Conservation (phyloP, 2,797 vertebrate genomes). For the Alauda arvensis region DNA sequence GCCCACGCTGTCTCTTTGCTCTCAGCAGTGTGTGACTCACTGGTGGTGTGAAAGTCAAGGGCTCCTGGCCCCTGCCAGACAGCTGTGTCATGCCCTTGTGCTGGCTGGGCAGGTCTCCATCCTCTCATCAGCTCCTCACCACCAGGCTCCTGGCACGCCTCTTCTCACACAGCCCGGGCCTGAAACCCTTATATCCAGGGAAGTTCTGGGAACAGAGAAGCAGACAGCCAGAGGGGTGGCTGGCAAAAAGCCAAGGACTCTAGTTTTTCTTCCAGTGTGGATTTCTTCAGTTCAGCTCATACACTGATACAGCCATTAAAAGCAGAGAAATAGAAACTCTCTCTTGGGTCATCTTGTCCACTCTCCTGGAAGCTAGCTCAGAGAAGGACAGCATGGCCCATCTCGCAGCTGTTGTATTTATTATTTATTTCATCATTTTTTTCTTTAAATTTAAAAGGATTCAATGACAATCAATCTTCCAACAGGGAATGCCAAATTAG, state of each 20-base stretch:
- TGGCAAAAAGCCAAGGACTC: background rate
- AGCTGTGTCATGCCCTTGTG: fast-evolving
- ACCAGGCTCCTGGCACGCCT: background rate
- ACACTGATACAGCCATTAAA: background rate
- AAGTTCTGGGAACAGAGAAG: background rate
- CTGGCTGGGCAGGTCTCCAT: fast-evolving
- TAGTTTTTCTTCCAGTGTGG: background rate
- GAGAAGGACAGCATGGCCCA: background rate
- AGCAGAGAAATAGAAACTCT: background rate
- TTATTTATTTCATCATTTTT: background rate
- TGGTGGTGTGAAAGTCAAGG: background rate
- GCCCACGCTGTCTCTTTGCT: background rate
- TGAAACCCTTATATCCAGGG: background rate
- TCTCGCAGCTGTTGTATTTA: background rate
- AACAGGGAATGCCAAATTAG: fast-evolving
- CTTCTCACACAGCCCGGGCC: background rate
- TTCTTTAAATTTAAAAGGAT: background rate
- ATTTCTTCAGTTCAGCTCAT: background rate
- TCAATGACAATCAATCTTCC: background rate
- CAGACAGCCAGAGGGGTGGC: fast-evolving
- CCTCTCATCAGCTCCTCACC: background rate
- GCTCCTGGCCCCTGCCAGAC: background rate
- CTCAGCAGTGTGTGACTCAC: background rate
- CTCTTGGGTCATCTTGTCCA: background rate
- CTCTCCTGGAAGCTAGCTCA: background rate